These are phyloP conservation scores for Sporophila hypoxantha DNA, from an alignment of 2,113 vertebrate genomes.

Conservation along the genomic window DNA sequence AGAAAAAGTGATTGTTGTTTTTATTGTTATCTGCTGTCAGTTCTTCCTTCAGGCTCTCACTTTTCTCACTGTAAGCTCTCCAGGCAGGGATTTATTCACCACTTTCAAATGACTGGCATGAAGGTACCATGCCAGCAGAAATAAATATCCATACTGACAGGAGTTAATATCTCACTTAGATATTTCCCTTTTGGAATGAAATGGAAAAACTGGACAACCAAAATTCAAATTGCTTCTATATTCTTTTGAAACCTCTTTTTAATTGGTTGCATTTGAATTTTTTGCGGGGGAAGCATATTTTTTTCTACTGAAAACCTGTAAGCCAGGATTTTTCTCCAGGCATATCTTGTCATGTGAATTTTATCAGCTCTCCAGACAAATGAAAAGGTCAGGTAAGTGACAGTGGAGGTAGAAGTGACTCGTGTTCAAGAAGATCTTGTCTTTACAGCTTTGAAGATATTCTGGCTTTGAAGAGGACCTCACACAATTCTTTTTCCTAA, in stretches of 20 bases:
- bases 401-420: background rate
- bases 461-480: background rate
- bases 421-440: background rate
- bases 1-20: background rate
- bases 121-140: background rate
- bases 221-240: background rate
- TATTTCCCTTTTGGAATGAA: background rate
- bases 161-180: background rate
- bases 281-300: accelerated
- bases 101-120: background rate
- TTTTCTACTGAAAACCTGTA: background rate
- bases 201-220: background rate
- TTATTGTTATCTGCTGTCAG: background rate
- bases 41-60: background rate
- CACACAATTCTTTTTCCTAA: background rate
- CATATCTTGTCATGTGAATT: background rate
- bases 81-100: background rate
- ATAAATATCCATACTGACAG: background rate
- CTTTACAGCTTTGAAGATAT: background rate
- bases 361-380: background rate
- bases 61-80: background rate
- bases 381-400: background rate
- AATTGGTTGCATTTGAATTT: background rate
- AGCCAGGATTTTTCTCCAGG: background rate
- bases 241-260: background rate